Conservation (phyloP, 2,888 invertebrate genomes). For the Lordiphosa andalusiaca region DNA sequence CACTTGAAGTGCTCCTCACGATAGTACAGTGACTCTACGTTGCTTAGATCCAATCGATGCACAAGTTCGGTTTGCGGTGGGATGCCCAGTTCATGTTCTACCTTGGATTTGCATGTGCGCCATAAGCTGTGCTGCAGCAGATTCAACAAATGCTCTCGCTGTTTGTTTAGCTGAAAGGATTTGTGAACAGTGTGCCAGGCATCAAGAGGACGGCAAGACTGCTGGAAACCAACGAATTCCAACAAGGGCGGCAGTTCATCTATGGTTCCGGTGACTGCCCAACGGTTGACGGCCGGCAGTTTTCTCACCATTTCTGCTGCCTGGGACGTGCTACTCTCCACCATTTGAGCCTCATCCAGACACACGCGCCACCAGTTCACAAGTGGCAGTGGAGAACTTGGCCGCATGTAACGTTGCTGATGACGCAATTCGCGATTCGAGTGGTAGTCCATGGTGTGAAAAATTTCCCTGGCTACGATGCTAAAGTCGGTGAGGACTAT, state of each 20-base stretch:
- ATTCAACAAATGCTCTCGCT: conserved; percentile 47
- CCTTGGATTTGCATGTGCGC: conserved; percentile 86
- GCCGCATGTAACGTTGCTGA: conserved; percentile 84
- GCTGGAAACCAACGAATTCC: conserved; percentile 80
- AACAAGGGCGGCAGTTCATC: conserved; percentile 80
- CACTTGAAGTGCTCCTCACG: conserved; percentile 83
- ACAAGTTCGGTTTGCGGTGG: conserved; percentile 83
- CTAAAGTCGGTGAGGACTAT: conserved; percentile 88
- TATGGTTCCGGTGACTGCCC: conserved; percentile 88
- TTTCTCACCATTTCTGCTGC: conserved; percentile 81
- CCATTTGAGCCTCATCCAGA: conserved; percentile 91
- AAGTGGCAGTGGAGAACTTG: conserved; percentile 85
- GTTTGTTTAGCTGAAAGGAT: conserved; percentile 57
- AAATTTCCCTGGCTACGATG: conserved; percentile 84
- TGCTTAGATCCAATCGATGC: conserved; percentile 85
- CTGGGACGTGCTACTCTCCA: conserved; percentile 83
- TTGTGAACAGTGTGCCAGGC: conserved; percentile 69
- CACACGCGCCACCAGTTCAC: conserved; percentile 89
- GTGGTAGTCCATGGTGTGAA: conserved; percentile 82
- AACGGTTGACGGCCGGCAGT: conserved; percentile 83
- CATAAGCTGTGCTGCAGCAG: conserved; percentile 81
- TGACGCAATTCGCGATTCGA: conserved; percentile 80
- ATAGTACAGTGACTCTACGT: conserved; percentile 88
- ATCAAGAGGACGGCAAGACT: conserved; percentile 51
- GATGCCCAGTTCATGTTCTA: conserved; percentile 85